phyloP scores from a whole-genome alignment of 2,113 vertebrate species.

The Pantherophis guttatus region DNA sequence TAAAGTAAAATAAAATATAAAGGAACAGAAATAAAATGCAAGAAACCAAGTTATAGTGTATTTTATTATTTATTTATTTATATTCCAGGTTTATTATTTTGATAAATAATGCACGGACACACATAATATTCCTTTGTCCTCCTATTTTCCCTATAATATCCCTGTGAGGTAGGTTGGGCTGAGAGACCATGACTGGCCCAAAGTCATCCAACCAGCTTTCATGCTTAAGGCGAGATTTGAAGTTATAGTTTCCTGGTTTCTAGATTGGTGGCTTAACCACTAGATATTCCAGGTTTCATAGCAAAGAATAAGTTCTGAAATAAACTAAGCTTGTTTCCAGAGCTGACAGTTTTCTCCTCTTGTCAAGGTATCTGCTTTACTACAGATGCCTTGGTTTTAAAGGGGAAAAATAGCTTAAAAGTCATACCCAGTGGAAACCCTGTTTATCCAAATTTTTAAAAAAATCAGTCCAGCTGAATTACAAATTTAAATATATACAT shows the following conservation, averaged over 20 bases:
- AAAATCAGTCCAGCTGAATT: neutral
- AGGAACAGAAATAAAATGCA: neutral
- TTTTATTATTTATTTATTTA: neutral
- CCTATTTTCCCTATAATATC: neutral
- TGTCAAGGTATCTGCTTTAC: conserved; percentile 34
- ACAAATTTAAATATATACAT: neutral
- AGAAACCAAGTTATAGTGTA: neutral
- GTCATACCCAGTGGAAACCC: neutral
- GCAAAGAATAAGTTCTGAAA: neutral
- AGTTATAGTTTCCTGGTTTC: too few species aligned
- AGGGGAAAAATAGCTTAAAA: conserved; percentile 7
- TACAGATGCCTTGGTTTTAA: conserved; percentile 30
- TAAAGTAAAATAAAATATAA: neutral
- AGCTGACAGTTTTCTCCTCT: neutral
- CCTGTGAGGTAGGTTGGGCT: neutral
- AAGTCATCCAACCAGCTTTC: too few species aligned
- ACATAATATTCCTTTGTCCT: neutral
- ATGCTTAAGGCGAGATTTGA: too few species aligned
- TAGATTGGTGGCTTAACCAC: too few species aligned
- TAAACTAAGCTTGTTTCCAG: neutral
- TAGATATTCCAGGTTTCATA: neutral
- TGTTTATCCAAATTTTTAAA: neutral
- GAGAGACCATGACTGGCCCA: too few species aligned
- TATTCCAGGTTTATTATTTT: neutral
- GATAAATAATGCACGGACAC: neutral